Base-by-base conservation (phyloP, 2,113 vertebrate genomes). In the Tetrax tetrax region DNA sequence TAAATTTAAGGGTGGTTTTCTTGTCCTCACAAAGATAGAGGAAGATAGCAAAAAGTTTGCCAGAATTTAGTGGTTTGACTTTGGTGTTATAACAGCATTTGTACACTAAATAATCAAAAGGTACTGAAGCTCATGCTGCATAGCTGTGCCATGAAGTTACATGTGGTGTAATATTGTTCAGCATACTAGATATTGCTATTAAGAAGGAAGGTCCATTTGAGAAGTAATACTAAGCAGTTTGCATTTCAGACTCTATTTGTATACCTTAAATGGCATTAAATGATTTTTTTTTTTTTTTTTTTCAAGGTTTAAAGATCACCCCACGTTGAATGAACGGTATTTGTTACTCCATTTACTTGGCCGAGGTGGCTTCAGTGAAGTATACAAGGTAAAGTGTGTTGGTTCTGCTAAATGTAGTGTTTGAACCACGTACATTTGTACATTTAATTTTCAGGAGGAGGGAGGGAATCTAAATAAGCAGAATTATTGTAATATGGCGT, bases 351-450 rank as follows among this genome's bases (percentile, higher is more conserved):
- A 99, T 98, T 98, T 99, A 95, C 98, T 99, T 81, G 99, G 99
- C 88, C 98, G 99, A 98, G 99, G 99, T 88, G 99, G 99, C 94
- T 99, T 99, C 97, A 99, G 99, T 98, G 99, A 99, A 98, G 99
- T 99, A 74, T 99, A 99, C 98, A 99, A 99, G 99, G 99, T 99
- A 98, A 80, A 63, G 65, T 92, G 66, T 59, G 43, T 90, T 96
- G 56, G 51, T 38, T 91, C 63, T 94, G n/a, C 89, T 95, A 33
- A 89, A 87, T 47, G 8, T 81, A 9, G 43, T 48, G 48, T 92
- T 92, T 89, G 47, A 89, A 24, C 16, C 4, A 3, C 15, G 17
- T 60, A 60, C 9, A 9, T 31, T 68, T 83, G 15, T 93, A 22
- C 7, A 5, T 83, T 63, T 63, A 35, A 63, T 64, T 24, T 51